Evolutionary conservation across 2,113 vertebrate genomes (phyloP).

Genomic region (Tachysurus fulvidraco): DNA sequence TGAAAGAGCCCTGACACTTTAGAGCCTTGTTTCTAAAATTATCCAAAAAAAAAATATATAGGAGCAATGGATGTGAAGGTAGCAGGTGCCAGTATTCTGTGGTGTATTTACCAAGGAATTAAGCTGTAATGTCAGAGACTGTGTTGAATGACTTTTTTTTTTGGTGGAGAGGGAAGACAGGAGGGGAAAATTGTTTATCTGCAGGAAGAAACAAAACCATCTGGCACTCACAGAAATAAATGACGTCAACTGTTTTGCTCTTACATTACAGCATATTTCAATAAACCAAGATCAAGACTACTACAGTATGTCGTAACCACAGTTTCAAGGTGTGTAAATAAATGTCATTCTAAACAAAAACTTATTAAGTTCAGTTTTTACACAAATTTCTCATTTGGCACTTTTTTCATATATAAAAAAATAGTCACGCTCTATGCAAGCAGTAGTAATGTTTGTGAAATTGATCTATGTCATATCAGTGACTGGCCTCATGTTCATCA

Average conservation of each 20-base stretch:
- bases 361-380: background rate
- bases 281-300: slow-evolving; percentile 12
- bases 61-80: slow-evolving; percentile 36
- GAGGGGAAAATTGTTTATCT: slow-evolving; percentile 49
- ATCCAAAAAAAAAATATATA: slow-evolving; percentile 37
- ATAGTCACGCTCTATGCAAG: background rate
- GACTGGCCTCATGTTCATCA: slow-evolving; percentile 15
- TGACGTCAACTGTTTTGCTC: slow-evolving; percentile 9
- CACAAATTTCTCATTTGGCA: background rate
- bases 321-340: slow-evolving; percentile 15
- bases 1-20: slow-evolving; percentile 45
- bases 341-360: background rate
- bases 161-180: slow-evolving; percentile 27
- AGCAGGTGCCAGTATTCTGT: slow-evolving; percentile 59
- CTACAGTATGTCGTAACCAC: background rate
- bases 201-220: slow-evolving; percentile 56
- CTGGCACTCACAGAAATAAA: slow-evolving; percentile 48
- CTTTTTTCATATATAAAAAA: background rate
- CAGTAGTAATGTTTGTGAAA: background rate
- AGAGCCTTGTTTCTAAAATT: slow-evolving; percentile 54
- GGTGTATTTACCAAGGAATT: slow-evolving; percentile 64
- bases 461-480: slow-evolving; percentile 20
- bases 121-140: slow-evolving; percentile 64
- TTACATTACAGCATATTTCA: background rate
- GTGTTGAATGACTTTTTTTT: slow-evolving; percentile 48